Evolutionary conservation across 2,113 vertebrate species (phyloP), one percentile per base, ranked within the genome.

Genomic region (Plestiodon gilberti): DNA sequence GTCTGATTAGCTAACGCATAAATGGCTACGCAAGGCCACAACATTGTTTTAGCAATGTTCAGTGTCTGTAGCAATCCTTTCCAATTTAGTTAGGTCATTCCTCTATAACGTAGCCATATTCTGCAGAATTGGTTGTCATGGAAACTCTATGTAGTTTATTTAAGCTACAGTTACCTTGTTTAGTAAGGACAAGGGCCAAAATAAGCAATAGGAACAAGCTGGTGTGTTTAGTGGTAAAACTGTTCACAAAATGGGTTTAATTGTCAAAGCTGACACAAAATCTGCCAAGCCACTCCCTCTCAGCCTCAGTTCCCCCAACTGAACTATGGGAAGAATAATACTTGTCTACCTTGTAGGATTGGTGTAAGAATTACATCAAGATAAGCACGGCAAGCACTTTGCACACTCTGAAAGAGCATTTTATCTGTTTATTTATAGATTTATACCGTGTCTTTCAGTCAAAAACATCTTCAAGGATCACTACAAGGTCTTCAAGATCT

Each of bases 101-200:
- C 75, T 78, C 15, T 78, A 65, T 77, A 67, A 55, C 30, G 25
- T 67, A 85, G 65, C 33, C n/a, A 57, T 30, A 78, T 69, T 48
- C 59, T 55, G 4, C 74, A 85, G 62, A 85, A 38, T 20, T 28
- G 61, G 74, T 78, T 78, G 83, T 69, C 61, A 85, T 67, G 43
- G 43, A 52, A 52, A 85, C 25, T 28, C 40, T 64, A 77, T 38
- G 61, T 28, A 69, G 62, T 28, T 30, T 74, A 61, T 74, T 38
- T 78, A 78, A 33, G 28, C 23, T 43, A 25, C 62, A 57, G 8
- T 52, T 25, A 85, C 43, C 20, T 55, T 67, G 2, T 65, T 25
- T 48, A 7, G 33, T 52, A 25, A 18, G 62, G n/a, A 33, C 65
- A 69, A 69, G 65, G 30, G 65, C 20, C 73, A n/a, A n/a, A n/a